phyloP scores from a whole-genome alignment of 2,888 invertebrate genomes.

The Limulus polyphemus region DNA sequence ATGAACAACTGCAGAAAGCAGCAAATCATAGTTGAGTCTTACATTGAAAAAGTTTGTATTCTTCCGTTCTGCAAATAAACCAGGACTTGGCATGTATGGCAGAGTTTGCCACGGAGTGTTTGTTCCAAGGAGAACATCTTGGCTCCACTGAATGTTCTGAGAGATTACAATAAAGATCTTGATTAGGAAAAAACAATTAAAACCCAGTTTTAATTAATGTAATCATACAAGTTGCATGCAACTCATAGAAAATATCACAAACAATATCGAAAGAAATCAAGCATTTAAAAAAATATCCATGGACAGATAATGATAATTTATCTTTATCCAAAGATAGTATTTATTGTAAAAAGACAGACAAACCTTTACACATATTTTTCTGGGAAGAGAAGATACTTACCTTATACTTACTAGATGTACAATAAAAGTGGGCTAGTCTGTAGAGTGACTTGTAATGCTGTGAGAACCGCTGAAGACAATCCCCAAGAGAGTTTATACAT shows the following conservation, averaged over 20 bases:
- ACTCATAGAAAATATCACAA: no score
- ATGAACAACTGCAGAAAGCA: no score
- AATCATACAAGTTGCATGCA: no score
- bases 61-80: constrained; percentile 73
- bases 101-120: constrained; percentile 25
- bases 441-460: constrained; percentile 89
- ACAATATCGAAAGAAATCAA: no score
- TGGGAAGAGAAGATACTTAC: constrained; percentile 1
- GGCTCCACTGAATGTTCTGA: constrained; percentile 35
- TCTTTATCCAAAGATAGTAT: no score
- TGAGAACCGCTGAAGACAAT: constrained; percentile 70
- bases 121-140: constrained; percentile 37
- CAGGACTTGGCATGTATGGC: constrained; percentile 44
- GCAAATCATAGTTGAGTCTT: constrained; percentile 32
- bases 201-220: constrained; percentile 8
- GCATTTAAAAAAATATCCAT: no score
- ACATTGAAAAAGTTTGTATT: constrained; percentile 78
- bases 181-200: background rate
- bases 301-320: no score
- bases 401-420: constrained; percentile 31
- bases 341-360: no score
- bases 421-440: constrained; percentile 69
- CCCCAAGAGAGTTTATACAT: constrained; percentile 64
- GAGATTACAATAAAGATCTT: constrained; percentile 4
- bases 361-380: no score